Percentiles rank a stretch among this genome's conserved stretches.
Evolutionary conservation across 92 coral and sea anemone genomes (phyloP).

Genomic region (Siderastrea siderea): DNA sequence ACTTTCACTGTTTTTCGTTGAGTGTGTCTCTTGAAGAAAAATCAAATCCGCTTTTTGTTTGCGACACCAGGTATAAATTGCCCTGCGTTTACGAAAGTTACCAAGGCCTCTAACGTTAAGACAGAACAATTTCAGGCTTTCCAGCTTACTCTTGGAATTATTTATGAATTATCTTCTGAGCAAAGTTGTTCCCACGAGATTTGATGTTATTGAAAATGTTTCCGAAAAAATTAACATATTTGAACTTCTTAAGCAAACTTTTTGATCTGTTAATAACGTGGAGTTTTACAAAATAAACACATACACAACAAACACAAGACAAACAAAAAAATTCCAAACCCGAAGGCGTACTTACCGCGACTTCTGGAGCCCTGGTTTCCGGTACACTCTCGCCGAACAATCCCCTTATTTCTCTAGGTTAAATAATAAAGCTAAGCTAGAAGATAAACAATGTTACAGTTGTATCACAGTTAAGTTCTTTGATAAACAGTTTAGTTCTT

Average conservation of each 20-base stretch:
- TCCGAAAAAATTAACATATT: not conserved
- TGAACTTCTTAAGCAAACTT: not conserved
- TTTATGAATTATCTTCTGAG: not conserved
- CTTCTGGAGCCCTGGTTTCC: not conserved
- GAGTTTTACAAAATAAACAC: too few species aligned
- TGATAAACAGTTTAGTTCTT: too few species aligned
- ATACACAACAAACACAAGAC: too few species aligned
- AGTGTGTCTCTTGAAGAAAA: constrained; percentile 37
- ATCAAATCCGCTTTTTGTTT: constrained; percentile 29
- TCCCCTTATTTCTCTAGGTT: not conserved
- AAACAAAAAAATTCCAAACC: not conserved
- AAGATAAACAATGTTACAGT: constrained; percentile 9
- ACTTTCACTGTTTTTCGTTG: constrained; percentile 4
- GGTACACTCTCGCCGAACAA: constrained; percentile 17
- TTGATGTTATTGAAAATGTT: not conserved
- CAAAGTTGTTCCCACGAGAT: not conserved
- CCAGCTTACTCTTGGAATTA: not conserved
- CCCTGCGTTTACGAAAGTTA: constrained; percentile 25
- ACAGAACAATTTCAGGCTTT: not conserved
- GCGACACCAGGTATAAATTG: constrained; percentile 28
- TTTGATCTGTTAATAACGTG: not conserved
- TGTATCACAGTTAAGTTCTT: too few species aligned
- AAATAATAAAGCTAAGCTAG: not conserved
- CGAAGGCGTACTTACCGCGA: too few species aligned
- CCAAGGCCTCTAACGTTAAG: constrained; percentile 11